Evolutionary conservation across 2,888 invertebrate genomes (phyloP).

Genomic region (Drosophila birchii): DNA sequence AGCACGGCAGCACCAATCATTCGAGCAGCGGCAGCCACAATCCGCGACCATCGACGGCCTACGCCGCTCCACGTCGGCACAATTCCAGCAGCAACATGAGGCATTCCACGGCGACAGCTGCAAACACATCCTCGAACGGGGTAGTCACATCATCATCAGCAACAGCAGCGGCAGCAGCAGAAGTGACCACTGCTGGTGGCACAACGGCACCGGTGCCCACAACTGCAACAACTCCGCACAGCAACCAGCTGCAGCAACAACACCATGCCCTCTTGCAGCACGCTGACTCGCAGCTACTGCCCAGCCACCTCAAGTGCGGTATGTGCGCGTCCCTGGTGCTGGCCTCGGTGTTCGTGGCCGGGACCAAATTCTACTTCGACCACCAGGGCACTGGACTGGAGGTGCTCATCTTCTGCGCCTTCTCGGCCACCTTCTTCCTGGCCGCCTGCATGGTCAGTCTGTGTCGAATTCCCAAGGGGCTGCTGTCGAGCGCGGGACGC

Average conservation of each 20-base stretch:
- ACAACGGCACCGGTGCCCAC: slow-evolving; percentile 30
- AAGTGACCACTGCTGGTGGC: slow-evolving; percentile 11
- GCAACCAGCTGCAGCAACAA: slow-evolving; percentile 74
- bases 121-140: slow-evolving; percentile 17
- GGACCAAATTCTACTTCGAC: slow-evolving; percentile 90
- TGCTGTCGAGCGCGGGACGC: slow-evolving; percentile 69
- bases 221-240: slow-evolving; percentile 48
- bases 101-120: slow-evolving; percentile 33
- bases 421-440: slow-evolving; percentile 87
- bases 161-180: slow-evolving; percentile 20
- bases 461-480: slow-evolving; percentile 86
- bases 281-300: slow-evolving; percentile 77
- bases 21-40: slow-evolving; percentile 41
- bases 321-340: slow-evolving; percentile 90
- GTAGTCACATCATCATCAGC: slow-evolving; percentile 14
- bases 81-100: slow-evolving; percentile 65
- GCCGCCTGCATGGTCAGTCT: slow-evolving; percentile 88
- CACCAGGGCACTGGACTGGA: slow-evolving; percentile 87
- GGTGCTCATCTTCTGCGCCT: slow-evolving; percentile 88
- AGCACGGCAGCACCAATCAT: slow-evolving; percentile 53
- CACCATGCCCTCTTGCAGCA: slow-evolving; percentile 67
- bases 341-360: slow-evolving; percentile 89
- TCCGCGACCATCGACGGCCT: slow-evolving; percentile 42
- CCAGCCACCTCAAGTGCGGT: slow-evolving; percentile 88
- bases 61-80: slow-evolving; percentile 59